Evolutionary conservation across 1,140 invertebrate genomes (phyloP).

Genomic region (Oryctes rhinoceros): DNA sequence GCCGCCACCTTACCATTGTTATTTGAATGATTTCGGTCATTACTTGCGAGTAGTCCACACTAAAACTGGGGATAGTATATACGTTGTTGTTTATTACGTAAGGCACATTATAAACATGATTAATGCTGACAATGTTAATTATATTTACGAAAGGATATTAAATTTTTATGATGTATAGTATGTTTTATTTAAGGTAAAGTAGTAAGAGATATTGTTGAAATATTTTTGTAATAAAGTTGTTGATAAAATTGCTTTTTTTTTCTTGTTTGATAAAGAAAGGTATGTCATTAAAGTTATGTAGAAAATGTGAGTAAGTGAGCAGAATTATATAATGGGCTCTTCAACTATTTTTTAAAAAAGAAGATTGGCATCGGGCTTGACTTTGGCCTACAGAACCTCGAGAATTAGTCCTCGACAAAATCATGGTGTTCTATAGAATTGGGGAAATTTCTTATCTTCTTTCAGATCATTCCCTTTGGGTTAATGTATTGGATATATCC

Average conservation of each 20-base stretch:
- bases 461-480: too few species aligned
- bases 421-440: too few species aligned
- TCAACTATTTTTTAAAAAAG: too few species aligned
- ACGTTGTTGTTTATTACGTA: conserved; percentile 32
- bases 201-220: not conserved
- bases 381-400: too few species aligned
- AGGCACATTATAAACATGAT: not conserved
- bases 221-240: conserved; percentile 37
- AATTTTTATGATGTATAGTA: not conserved
- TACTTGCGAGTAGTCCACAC: conserved; percentile 9
- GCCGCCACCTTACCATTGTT: conserved; percentile 32
- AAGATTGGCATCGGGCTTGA: too few species aligned
- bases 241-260: not conserved
- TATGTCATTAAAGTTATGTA: too few species aligned
- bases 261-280: not conserved
- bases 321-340: too few species aligned
- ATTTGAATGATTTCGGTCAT: conserved; percentile 22
- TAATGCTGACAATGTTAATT: conserved; percentile 24
- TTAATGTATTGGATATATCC: too few species aligned
- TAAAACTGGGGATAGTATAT: conserved; percentile 34
- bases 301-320: too few species aligned
- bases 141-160: conserved; percentile 24
- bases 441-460: too few species aligned
- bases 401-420: too few species aligned
- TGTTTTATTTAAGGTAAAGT: conserved; percentile 11